Evolutionary conservation across 2,113 vertebrate genomes (phyloP).

Genomic region (Protobothrops flavoviridis): DNA sequence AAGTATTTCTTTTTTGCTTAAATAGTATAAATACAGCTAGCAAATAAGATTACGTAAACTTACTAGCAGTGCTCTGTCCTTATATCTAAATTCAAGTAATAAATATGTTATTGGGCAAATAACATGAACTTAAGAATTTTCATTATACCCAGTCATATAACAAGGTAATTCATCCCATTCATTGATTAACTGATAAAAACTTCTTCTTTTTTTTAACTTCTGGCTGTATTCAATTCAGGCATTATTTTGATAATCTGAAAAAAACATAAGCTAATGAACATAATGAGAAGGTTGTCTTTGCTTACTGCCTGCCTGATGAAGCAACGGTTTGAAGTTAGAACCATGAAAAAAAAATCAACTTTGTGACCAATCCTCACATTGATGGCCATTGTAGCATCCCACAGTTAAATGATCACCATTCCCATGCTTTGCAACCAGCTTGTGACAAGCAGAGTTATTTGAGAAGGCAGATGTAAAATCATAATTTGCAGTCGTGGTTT

Average conservation of each 20-base stretch:
- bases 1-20: conserved; percentile 1
- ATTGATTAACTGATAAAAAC: background rate
- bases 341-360: background rate
- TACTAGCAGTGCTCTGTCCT: background rate
- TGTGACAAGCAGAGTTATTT: background rate
- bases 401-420: background rate
- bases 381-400: background rate
- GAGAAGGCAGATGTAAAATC: background rate
- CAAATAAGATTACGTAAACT: background rate
- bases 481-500: background rate
- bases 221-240: background rate
- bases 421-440: background rate
- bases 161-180: background rate
- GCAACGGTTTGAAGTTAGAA: background rate
- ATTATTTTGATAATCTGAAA: background rate
- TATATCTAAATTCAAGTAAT: background rate
- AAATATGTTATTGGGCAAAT: background rate
- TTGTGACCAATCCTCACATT: background rate
- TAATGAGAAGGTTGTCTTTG: background rate
- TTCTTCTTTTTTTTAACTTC: background rate
- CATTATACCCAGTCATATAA: background rate
- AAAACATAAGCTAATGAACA: background rate
- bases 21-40: background rate
- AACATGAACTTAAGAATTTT: background rate
- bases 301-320: background rate